A percentile compares a stretch with the other conserved stretches of the same genome.
Evolutionary conservation across 1,140 invertebrate species (phyloP).

Genomic region (Drosophila seguyi): DNA sequence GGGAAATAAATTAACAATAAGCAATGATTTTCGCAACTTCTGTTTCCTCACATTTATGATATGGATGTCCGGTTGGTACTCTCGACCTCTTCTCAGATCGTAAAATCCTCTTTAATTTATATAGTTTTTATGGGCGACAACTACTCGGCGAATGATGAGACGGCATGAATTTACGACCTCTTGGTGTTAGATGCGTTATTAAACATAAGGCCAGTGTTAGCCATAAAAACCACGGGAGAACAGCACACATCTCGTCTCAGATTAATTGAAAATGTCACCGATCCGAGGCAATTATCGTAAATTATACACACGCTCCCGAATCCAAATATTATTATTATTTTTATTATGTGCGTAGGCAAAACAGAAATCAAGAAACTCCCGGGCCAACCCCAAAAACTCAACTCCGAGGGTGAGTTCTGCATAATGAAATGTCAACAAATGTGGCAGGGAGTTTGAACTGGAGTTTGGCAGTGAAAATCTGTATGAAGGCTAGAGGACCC

Average conservation of each 20-base stretch:
- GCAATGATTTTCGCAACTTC: constrained; percentile 63
- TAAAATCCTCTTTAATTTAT: constrained; percentile 13
- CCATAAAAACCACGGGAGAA: constrained; percentile 4
- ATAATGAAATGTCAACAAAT: constrained; percentile 78
- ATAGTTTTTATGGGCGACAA: constrained; percentile 18
- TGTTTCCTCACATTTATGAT: constrained; percentile 46
- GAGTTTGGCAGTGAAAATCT: neutral
- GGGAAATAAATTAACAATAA: constrained; percentile 82
- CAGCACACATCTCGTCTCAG: neutral
- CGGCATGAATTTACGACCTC: constrained; percentile 12
- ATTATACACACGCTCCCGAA: constrained; percentile 66
- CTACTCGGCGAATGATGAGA: neutral
- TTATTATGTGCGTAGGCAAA: constrained; percentile 70
- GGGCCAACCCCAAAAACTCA: constrained; percentile 41
- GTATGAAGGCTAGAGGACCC: constrained; percentile 12
- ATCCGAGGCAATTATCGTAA: constrained; percentile 76
- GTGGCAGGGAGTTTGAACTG: constrained; percentile 7
- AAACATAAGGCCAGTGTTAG: constrained; percentile 4
- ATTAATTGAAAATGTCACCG: constrained; percentile 77
- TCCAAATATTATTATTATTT: constrained; percentile 79
- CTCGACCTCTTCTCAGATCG: constrained; percentile 12
- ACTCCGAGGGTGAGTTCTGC: constrained; percentile 19
- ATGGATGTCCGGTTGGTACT: constrained; percentile 40
- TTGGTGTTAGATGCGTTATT: constrained; percentile 4
- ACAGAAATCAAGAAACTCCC: constrained; percentile 33